These are phyloP conservation scores for Argyresthia albistria DNA, from an alignment of 2,888 invertebrate genomes.

Conservation along the genomic window DNA sequence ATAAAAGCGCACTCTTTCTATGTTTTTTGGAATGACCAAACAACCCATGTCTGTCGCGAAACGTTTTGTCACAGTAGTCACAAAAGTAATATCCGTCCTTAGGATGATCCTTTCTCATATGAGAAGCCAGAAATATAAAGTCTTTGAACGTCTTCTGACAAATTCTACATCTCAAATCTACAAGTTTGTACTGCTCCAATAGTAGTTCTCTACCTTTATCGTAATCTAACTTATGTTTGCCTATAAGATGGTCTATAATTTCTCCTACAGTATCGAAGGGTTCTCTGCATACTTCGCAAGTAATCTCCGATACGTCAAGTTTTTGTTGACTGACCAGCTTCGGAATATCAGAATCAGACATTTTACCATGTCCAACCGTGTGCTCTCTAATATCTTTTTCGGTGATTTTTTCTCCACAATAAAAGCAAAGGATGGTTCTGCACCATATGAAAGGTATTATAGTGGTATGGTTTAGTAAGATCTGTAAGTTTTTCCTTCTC, in stretches of 20 bases:
- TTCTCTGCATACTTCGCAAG: slow-evolving; percentile 44
- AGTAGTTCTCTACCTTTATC: slow-evolving; percentile 38
- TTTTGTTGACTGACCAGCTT: slow-evolving; percentile 38
- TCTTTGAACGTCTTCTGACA: slow-evolving; percentile 40
- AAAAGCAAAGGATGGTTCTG: slow-evolving; percentile 49
- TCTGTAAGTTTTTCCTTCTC: slow-evolving; percentile 37
- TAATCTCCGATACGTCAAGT: slow-evolving; percentile 47
- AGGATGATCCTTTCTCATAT: slow-evolving; percentile 39
- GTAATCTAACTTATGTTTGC: slow-evolving; percentile 41
- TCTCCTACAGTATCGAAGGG: slow-evolving; percentile 31
- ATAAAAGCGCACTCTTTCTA: slow-evolving; percentile 4
- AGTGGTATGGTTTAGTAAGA: slow-evolving; percentile 51
- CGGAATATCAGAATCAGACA: slow-evolving; percentile 33
- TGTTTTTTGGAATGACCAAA: no score
- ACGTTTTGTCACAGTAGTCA: slow-evolving; percentile 16
- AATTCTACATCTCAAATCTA: slow-evolving; percentile 34
- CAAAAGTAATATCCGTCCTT: background rate
- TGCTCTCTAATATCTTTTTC: slow-evolving; percentile 31
- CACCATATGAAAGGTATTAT: slow-evolving; percentile 55
- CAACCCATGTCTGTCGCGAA: background rate
- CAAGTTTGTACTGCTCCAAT: slow-evolving; percentile 38
- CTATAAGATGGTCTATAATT: slow-evolving; percentile 44
- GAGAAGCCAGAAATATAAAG: slow-evolving; percentile 40
- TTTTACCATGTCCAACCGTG: slow-evolving; percentile 28
- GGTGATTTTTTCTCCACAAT: slow-evolving; percentile 36